Conservation (phyloP, 2,113 vertebrate genomes). For the Ciconia maguari region DNA sequence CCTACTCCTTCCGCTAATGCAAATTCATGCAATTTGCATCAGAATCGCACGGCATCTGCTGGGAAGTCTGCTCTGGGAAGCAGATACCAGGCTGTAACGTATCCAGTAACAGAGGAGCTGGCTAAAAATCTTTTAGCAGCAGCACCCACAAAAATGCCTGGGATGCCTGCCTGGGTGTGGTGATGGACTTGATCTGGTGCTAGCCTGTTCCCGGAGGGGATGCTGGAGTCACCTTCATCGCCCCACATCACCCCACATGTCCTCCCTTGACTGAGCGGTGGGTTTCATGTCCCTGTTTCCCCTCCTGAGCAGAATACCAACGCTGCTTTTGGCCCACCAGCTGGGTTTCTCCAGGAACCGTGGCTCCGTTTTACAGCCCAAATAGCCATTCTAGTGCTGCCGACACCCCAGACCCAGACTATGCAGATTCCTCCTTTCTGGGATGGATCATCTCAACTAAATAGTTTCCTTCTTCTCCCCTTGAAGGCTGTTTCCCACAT, state of each 20-base stretch:
- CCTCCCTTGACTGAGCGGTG: not conserved
- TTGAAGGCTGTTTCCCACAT: not conserved
- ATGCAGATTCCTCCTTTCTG: not conserved
- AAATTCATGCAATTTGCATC: not conserved
- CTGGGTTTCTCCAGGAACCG: not conserved
- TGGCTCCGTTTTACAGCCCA: not conserved
- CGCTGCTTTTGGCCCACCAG: not conserved
- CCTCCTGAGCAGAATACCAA: fast-evolving
- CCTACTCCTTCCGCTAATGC: not conserved
- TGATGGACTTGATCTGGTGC: not conserved
- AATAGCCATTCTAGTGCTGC: not conserved
- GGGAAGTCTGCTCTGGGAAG: not conserved
- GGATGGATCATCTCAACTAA: not conserved
- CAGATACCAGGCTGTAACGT: not conserved
- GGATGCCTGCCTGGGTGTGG: not conserved
- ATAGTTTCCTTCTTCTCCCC: not conserved
- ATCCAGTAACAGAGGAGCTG: not conserved
- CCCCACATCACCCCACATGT: not conserved
- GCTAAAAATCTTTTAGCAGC: not conserved
- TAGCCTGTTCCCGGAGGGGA: not conserved
- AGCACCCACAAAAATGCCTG: not conserved
- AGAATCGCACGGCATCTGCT: not conserved
- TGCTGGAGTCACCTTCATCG: not conserved
- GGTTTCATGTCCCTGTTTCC: not conserved
- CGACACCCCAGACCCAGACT: not conserved